Base-by-base conservation (phyloP, 2,797 vertebrate species). In the Martes flavigula region DNA sequence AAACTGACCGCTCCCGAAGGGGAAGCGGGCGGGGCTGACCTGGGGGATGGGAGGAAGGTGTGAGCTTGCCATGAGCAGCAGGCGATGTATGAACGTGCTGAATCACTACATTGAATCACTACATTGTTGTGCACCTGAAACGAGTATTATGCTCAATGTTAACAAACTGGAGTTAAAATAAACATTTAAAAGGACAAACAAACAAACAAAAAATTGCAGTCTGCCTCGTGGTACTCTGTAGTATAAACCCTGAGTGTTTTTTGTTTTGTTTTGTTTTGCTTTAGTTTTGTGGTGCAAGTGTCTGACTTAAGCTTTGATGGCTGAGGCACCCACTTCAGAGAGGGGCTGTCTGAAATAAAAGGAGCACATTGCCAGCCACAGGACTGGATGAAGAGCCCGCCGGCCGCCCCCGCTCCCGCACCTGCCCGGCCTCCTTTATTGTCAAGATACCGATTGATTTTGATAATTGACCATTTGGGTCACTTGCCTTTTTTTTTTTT, bases 91-190 rank as follows among this genome's bases (percentile, higher is more conserved):
- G 70, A 3, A 43, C 14, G 6, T 15, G 21, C 25, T 43, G 40
- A 43, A 17, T 43, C 23, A 73, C 25, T 27, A 1, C 38, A 40
- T 3, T 14, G 12, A 43, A 17, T 43, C 23, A 73, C 25, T 27
- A 1, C 38, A 40, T 3, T 14, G 12, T 6, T 3, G 12, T 43
- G 0, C 12, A 43, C 35, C 3, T 3, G 70, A 40, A 43, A 3
- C 12, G 14, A 73, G 27, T 43, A 43, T 73, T 43, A 15, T 40
- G 15, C 23, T 43, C 38, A 2, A 27, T 27, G 23, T 73, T 73
- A 73, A 73, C 70, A 27, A 27, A 43, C 70, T 15, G 25, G 70
- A 15, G 14, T 43, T 27, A 73, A 43, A 27, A 73, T 15, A 27
- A 73, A 73, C 27, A 2, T 15, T 43, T 40, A 27, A 43, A 73